Conservation (phyloP, 1,140 invertebrate species). For the Glomeris maerens region DNA sequence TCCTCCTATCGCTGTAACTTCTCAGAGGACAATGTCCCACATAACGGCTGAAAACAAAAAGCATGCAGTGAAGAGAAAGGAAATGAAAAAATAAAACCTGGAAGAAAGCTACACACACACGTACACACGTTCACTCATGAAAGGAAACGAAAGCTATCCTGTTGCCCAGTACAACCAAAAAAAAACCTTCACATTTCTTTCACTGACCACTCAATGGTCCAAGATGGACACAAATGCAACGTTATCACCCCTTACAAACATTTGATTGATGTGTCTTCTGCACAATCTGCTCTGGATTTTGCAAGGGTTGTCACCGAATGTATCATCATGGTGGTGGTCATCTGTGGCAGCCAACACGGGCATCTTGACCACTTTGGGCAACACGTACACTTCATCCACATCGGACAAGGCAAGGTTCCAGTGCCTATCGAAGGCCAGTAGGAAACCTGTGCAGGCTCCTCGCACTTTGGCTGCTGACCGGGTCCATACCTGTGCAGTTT, state of each 20-base stretch:
- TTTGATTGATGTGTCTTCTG: conserved; percentile 53
- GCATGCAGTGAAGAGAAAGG: too few relatives aligned
- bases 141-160: too few relatives aligned
- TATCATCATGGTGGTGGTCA: conserved; percentile 4
- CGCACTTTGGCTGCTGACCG: conserved; percentile 41
- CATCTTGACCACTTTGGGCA: conserved; percentile 11
- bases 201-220: neutral
- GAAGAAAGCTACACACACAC: too few relatives aligned
- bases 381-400: conserved; percentile 62
- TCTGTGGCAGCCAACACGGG: neutral
- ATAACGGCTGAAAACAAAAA: too few relatives aligned
- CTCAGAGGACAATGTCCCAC: too few relatives aligned
- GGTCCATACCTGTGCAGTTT: conserved; percentile 44
- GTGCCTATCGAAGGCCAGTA: conserved; percentile 85
- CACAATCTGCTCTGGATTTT: neutral
- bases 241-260: conserved; percentile 73
- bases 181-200: too few relatives aligned
- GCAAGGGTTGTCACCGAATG: neutral
- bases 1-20: too few relatives aligned
- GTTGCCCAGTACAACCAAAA: too few relatives aligned
- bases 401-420: conserved; percentile 81
- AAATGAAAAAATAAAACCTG: too few relatives aligned
- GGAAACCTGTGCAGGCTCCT: conserved; percentile 59
- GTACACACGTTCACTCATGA: too few relatives aligned
- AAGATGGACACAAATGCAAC: conserved; percentile 42